Evolutionary conservation across 1,140 invertebrate genomes (phyloP), one percentile per base, ranked within the genome.

Genomic region (Calephelis nemesis): DNA sequence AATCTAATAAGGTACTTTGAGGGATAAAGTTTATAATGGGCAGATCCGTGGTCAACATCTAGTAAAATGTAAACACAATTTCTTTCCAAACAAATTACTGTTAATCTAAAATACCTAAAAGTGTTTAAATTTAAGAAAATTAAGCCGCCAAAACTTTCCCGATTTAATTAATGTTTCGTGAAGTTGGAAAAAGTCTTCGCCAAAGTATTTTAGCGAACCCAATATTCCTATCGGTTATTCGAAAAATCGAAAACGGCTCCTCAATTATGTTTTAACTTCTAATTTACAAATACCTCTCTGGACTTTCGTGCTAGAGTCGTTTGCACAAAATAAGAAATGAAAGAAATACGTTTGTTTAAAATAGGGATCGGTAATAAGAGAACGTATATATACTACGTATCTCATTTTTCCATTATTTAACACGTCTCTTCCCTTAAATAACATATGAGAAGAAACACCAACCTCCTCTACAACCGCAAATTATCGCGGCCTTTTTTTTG

Each of bases 111-210:
- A 54, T 54, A 54, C 19, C 19, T 54, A 54, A 54, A 54, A 54
- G 52, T 19, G 52, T 54, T 54, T 54, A 54, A 54, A 54, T 54
- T 54, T 54, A 54, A 58, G 54, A 58, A 58, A 40, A 58, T 58
- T 58, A 58, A 58, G 30, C 54, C 54, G 54, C 54, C 6, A 39
- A 58, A 58, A 58, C 54, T 58, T 60, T 60, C 19, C 30, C 30
- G 39, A 40, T 60, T 60, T 40, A 60, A 60, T 60, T 60, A 60
- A 58, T 60, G 40, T 60, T 60, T 60, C 19, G 54, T 30, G 39
- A 60, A 60, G 54, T 60, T 60, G 7, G 54, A 60, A 60, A 60
- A 40, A 60, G 54, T 40, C 30, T 60, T 60, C 54, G 3, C 12
- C 2, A 11, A 60, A 60, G 39, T 60, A 60, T 60, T 58, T 60